Percentiles rank a stretch among this genome's conserved stretches.
These are phyloP conservation scores for Bombus superbus DNA, from an alignment of 1,140 invertebrate species.

Conservation along the genomic window DNA sequence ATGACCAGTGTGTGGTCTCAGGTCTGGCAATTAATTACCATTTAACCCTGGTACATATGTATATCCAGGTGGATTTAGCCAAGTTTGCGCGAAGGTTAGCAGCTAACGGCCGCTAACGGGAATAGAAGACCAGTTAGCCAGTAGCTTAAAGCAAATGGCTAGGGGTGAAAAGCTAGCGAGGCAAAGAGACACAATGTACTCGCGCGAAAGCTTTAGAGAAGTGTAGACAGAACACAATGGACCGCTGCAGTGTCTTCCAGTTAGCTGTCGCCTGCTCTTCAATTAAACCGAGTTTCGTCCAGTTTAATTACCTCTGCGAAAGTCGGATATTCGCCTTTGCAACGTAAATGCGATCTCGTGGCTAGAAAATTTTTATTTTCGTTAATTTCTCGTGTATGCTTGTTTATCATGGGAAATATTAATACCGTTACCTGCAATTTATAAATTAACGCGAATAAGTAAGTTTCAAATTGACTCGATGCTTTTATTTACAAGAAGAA, in stretches of 20 bases:
- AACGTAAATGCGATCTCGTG: constrained; percentile 32
- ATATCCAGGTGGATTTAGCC: neutral
- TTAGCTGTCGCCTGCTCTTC: constrained; percentile 47
- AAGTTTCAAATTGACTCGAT: too few species aligned
- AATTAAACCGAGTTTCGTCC: constrained; percentile 48
- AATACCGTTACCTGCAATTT: neutral
- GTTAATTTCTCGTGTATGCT: neutral
- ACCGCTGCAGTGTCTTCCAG: constrained; percentile 24
- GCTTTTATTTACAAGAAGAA: too few species aligned
- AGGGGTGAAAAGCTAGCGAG: constrained; percentile 2
- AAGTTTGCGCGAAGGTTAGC: constrained; percentile 17
- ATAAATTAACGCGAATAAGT: neutral
- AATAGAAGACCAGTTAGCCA: constrained; percentile 6
- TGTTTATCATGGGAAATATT: neutral
- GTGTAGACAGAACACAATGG: constrained; percentile 23
- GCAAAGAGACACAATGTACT: constrained; percentile 6
- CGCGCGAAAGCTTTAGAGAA: constrained; percentile 5
- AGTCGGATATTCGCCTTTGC: constrained; percentile 26
- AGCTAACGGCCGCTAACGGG: constrained; percentile 20
- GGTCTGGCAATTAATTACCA: constrained; percentile 19
- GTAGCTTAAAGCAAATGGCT: constrained; percentile 25
- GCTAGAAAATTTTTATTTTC: constrained; percentile 4
- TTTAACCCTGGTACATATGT: neutral
- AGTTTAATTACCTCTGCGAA: constrained; percentile 50
- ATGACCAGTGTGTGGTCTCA: neutral